These are phyloP conservation scores for Enhydra lutris DNA, from an alignment of 2,113 vertebrate species.

Conservation along the genomic window DNA sequence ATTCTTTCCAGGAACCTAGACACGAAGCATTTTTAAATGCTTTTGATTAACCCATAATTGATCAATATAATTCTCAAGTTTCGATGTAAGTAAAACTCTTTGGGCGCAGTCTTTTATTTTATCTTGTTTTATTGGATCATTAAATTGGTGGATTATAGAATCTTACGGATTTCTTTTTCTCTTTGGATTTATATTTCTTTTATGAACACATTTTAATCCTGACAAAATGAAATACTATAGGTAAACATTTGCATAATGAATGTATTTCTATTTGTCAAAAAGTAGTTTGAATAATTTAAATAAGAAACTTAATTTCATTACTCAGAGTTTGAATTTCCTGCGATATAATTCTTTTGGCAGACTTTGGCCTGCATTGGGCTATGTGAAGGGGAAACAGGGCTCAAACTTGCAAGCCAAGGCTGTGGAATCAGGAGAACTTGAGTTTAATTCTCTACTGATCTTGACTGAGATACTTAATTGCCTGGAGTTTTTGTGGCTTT, in stretches of 20 bases:
- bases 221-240: neutral
- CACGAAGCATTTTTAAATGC: neutral
- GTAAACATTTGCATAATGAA: neutral
- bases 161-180: slow-evolving; percentile 1
- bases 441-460: neutral
- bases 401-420: neutral
- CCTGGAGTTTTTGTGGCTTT: slow-evolving; percentile 17
- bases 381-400: neutral
- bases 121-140: neutral
- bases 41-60: neutral
- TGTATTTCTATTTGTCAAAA: neutral
- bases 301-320: neutral
- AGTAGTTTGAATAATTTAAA: neutral
- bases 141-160: neutral
- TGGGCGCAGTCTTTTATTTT: neutral
- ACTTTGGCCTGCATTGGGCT: neutral
- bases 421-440: neutral
- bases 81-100: neutral
- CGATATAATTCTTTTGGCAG: neutral
- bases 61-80: neutral
- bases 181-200: neutral
- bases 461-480: neutral
- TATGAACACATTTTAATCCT: neutral
- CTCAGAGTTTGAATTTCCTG: neutral
- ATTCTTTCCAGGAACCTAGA: neutral